These are phyloP conservation scores for Toxotes chatareus DNA, from an alignment of 2,113 vertebrate species.

Conservation along the genomic window DNA sequence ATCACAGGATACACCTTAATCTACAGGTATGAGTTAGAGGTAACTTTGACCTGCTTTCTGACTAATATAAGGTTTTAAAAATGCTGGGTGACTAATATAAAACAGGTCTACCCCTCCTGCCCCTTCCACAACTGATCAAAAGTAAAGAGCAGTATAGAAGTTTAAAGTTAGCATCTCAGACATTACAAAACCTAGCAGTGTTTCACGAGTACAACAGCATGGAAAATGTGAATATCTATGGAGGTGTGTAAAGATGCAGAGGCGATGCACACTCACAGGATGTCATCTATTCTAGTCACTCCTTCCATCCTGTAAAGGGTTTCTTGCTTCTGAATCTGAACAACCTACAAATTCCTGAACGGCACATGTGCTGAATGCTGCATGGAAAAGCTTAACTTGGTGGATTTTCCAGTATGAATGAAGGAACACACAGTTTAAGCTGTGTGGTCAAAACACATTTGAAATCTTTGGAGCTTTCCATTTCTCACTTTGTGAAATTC, in stretches of 20 bases:
- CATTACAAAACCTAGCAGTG: not conserved
- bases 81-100: conserved; percentile 13
- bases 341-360: conserved; percentile 58
- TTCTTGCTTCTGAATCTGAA: conserved; percentile 31
- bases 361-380: not conserved
- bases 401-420: conserved; percentile 57
- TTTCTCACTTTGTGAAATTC: conserved; percentile 1
- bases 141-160: not conserved
- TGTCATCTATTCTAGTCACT: conserved; percentile 68
- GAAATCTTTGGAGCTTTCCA: conserved; percentile 26
- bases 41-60: not conserved
- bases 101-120: not conserved
- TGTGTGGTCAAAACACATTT: not conserved
- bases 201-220: conserved; percentile 1
- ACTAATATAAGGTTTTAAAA: not conserved
- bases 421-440: not conserved
- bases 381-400: conserved; percentile 44
- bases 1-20: not conserved
- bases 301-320: conserved; percentile 66
- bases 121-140: not conserved
- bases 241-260: conserved; percentile 54
- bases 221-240: conserved; percentile 72
- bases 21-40: not conserved
- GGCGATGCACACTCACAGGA: conserved; percentile 65
- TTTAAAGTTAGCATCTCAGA: not conserved